Percentiles rank a stretch among this genome's conserved stretches.
These are phyloP conservation scores for Psilopogon haemacephalus DNA, from an alignment of 2,113 vertebrate species.

Conservation along the genomic window DNA sequence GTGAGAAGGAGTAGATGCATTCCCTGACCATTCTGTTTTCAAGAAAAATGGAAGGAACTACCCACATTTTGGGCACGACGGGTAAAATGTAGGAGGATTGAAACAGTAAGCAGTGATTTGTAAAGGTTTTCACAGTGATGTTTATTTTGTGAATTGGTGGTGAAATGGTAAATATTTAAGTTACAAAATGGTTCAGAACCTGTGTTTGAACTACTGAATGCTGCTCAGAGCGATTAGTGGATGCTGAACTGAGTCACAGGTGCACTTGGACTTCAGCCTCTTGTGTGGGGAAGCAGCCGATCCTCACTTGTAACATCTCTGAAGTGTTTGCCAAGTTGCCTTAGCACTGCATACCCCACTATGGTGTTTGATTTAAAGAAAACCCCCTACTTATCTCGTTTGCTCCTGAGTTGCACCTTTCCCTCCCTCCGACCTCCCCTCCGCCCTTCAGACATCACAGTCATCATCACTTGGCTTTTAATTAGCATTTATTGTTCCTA, in stretches of 20 bases:
- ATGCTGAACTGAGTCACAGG: not conserved
- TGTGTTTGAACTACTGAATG: not conserved
- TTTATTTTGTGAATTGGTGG: not conserved
- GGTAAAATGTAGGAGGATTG: not conserved
- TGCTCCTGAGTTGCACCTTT: not conserved
- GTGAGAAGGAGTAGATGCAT: not conserved
- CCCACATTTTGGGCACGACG: not conserved
- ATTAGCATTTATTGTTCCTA: not conserved
- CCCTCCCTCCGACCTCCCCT: too few species aligned
- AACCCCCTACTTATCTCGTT: not conserved
- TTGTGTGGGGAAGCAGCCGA: not conserved
- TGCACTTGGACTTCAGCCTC: not conserved
- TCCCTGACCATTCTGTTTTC: not conserved
- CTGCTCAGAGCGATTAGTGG: not conserved
- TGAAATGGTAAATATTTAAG: not conserved
- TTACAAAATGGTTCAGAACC: not conserved
- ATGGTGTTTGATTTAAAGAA: not conserved
- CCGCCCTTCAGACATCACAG: not conserved
- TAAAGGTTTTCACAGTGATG: not conserved
- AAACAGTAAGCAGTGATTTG: not conserved
- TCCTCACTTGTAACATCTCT: not conserved
- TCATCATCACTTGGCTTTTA: not conserved
- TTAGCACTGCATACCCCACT: not conserved
- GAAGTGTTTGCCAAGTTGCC: not conserved
- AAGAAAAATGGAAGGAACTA: not conserved